Percentiles rank a stretch among this genome's conserved stretches.
Evolutionary conservation across 1,140 invertebrate species (phyloP).

Genomic region (Rhizoglyphus robini): DNA sequence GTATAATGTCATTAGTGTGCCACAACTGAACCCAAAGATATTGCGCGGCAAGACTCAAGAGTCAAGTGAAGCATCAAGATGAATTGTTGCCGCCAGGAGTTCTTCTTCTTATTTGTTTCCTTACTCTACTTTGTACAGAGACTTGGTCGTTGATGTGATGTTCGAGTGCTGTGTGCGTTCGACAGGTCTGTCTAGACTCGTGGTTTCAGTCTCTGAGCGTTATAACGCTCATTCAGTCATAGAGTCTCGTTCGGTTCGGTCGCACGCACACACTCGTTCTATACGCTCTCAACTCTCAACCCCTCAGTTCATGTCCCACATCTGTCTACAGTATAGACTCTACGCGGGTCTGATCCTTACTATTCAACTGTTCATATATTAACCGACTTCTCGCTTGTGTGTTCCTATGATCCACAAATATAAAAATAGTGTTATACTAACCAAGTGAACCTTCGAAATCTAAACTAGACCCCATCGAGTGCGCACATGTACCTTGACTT

Average conservation of each 20-base stretch:
- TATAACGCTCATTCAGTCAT: background rate
- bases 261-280: background rate
- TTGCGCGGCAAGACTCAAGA: no score
- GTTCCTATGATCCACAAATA: no score
- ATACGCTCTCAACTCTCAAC: background rate
- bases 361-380: background rate
- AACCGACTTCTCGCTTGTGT: no score
- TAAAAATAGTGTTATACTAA: no score
- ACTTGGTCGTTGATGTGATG: background rate
- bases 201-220: no score
- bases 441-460: no score
- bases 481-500: background rate
- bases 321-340: background rate
- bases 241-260: background rate
- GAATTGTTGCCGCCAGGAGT: no score
- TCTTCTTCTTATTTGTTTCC: no score
- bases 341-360: background rate
- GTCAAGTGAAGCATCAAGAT: no score
- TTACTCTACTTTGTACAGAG: background rate
- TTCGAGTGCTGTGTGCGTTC: background rate
- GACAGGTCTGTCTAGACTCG: background rate
- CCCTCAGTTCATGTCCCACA: background rate
- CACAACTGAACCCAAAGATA: background rate
- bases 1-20: background rate
- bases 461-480: background rate